phyloP scores from a whole-genome alignment of 2,113 vertebrate genomes.

The Lepus europaeus region DNA sequence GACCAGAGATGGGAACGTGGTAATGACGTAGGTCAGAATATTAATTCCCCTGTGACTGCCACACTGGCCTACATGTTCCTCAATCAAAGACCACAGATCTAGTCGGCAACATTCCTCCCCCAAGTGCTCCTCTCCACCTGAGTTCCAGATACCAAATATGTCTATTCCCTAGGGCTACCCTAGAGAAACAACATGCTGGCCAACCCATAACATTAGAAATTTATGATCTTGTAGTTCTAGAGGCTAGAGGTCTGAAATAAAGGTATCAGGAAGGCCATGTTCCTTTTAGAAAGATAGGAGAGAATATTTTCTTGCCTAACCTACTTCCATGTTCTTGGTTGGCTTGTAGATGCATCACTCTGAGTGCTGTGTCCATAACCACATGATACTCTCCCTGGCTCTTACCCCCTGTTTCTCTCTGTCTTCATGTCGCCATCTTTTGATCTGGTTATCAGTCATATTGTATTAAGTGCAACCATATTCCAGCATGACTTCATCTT shows the following conservation, averaged over 20 bases:
- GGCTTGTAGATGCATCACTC: background rate
- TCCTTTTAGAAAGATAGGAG: background rate
- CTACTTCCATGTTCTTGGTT: background rate
- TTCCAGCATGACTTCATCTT: background rate
- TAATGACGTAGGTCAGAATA: background rate
- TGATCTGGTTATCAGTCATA: background rate
- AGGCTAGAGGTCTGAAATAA: background rate
- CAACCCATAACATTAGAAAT: background rate
- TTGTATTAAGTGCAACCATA: background rate
- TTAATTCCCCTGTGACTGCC: background rate
- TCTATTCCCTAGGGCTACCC: background rate
- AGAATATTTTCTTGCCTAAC: background rate
- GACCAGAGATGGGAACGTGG: background rate
- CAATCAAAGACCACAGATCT: background rate
- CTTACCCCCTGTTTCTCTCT: background rate
- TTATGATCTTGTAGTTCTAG: background rate
- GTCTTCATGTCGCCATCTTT: background rate
- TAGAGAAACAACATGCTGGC: background rate
- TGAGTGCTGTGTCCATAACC: too few species aligned
- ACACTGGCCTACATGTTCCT: background rate
- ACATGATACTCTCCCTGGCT: background rate
- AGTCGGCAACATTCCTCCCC: accelerated
- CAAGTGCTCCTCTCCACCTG: background rate
- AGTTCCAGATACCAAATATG: background rate
- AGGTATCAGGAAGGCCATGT: too few species aligned